Conservation (phyloP, 1,140 invertebrate species). For the Oppia nitens region DNA sequence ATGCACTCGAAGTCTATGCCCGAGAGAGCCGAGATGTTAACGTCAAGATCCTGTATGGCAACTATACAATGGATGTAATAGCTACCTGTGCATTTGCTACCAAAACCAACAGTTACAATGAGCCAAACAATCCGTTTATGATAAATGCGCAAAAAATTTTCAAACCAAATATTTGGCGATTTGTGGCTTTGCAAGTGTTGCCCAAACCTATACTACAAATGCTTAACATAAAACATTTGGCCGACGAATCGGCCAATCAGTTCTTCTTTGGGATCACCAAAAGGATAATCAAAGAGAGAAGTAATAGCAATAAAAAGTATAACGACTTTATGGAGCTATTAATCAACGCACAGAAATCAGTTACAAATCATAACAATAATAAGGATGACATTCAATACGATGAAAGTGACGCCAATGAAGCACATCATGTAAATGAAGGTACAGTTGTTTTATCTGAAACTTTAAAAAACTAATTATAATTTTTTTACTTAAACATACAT, state of each 20-base stretch:
- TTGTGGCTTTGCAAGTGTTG: not conserved
- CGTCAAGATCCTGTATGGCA: too few relatives aligned
- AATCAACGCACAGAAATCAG: constrained; percentile 1
- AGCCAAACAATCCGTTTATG: constrained; percentile 29
- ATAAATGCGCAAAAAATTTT: constrained; percentile 22
- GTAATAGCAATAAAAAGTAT: not conserved
- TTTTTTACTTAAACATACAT: too few relatives aligned
- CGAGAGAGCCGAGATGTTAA: too few relatives aligned
- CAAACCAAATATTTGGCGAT: not conserved
- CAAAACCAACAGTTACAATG: constrained; percentile 34
- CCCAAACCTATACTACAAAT: not conserved
- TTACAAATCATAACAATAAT: too few relatives aligned
- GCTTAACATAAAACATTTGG: not conserved
- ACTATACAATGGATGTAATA: constrained; percentile 38
- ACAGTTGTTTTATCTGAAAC: not conserved
- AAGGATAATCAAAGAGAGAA: not conserved
- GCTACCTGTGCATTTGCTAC: constrained; percentile 36
- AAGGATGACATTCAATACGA: not conserved
- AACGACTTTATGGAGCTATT: not conserved
- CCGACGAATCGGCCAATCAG: not conserved
- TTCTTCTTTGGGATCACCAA: not conserved
- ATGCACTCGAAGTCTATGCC: too few relatives aligned
- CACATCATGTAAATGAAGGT: constrained; percentile 5
- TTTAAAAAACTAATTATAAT: too few relatives aligned
- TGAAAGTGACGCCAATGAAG: too few relatives aligned